A percentile compares a stretch with the other conserved stretches of the same genome.
Evolutionary conservation across 92 coral and sea anemone genomes (phyloP).

Genomic region (Heliopora coerulea): DNA sequence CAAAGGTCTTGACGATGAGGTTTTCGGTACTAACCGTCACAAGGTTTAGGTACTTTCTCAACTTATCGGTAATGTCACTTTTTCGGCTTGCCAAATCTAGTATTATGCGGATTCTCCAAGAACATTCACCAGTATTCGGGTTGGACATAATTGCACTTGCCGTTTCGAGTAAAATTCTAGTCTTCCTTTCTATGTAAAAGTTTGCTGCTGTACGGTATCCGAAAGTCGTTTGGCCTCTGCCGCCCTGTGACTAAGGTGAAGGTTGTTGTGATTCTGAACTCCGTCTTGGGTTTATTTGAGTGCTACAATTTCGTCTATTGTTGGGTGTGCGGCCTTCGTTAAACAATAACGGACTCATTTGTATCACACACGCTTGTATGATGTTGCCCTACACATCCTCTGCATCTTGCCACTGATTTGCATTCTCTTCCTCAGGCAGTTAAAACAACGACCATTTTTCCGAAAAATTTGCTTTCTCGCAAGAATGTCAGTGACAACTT

Average conservation of each 20-base stretch:
- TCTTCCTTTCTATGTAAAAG: neutral
- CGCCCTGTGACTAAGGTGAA: neutral
- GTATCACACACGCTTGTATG: constrained; percentile 16
- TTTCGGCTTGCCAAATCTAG: constrained; percentile 50
- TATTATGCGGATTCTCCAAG: constrained; percentile 40
- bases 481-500: neutral
- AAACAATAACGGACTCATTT: neutral
- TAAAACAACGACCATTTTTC: neutral
- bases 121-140: constrained; percentile 23
- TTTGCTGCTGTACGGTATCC: neutral
- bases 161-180: constrained; percentile 31
- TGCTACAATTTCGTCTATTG: neutral
- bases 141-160: constrained; percentile 42
- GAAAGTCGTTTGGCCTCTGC: neutral
- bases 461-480: constrained; percentile 6
- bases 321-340: neutral
- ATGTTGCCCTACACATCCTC: constrained; percentile 4
- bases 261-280: neutral
- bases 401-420: neutral
- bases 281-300: neutral
- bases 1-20: constrained; percentile 48
- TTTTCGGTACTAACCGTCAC: constrained; percentile 29
- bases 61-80: constrained; percentile 34
- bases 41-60: constrained; percentile 32
- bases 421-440: constrained; percentile 14